These are phyloP conservation scores for Halocaridina rubra DNA, from an alignment of 2,888 invertebrate species.

Conservation along the genomic window DNA sequence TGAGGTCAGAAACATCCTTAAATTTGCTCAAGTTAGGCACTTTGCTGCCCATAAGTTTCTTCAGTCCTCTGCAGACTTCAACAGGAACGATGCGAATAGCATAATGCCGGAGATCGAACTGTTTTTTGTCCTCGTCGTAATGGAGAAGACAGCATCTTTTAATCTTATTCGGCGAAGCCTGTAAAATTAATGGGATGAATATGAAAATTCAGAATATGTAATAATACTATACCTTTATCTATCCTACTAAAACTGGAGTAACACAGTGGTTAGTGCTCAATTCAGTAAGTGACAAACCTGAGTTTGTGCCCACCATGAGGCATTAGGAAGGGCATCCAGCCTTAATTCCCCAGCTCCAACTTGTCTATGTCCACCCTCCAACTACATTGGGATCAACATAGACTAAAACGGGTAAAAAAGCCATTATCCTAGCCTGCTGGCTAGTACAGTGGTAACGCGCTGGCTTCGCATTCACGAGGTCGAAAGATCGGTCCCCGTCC, in stretches of 20 bases:
- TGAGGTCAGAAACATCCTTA: conserved; percentile 87
- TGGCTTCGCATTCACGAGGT: no score
- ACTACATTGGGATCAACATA: no score
- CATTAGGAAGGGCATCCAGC: no score
- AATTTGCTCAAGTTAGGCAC: conserved; percentile 89
- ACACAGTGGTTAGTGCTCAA: not conserved
- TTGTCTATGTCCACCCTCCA: no score
- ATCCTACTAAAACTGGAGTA: not conserved
- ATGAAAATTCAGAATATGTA: not conserved
- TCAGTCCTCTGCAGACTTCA: conserved; percentile 89
- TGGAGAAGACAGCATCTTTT: conserved; percentile 75
- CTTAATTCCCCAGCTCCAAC: no score
- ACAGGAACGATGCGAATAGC: conserved; percentile 92
- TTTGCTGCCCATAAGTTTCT: conserved; percentile 89
- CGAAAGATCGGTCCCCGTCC: no score
- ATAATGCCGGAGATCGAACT: conserved; percentile 94
- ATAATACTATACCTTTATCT: no score
- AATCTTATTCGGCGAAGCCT: conserved; percentile 32
- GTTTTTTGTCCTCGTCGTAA: conserved; percentile 84
- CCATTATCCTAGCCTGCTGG: no score
- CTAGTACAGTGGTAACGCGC: no score
- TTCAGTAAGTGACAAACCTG: no score
- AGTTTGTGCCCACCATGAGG: no score
- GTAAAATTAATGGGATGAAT: not conserved
- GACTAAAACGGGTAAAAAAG: no score